phyloP scores from a whole-genome alignment of 1,140 invertebrate genomes.

The Parapsyche elsis region DNA sequence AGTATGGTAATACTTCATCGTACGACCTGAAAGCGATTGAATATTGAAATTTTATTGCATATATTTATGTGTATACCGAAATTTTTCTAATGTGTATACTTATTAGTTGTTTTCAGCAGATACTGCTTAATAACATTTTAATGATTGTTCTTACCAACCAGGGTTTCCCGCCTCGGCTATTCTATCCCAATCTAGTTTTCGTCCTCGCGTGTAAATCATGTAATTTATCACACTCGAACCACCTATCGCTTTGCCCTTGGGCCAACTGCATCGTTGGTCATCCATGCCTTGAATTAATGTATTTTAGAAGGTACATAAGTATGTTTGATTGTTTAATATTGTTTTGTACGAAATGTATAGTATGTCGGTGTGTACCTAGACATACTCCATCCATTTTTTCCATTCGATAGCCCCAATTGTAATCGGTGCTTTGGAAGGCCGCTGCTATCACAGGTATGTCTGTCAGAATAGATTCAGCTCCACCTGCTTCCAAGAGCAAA shows the following conservation, averaged over 20 bases:
- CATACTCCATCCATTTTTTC: slow-evolving; percentile 60
- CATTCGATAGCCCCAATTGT: slow-evolving; percentile 79
- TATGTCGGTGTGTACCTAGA: background rate
- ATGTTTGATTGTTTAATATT: background rate
- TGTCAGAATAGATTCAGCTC: slow-evolving; percentile 73
- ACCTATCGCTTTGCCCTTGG: slow-evolving; percentile 69
- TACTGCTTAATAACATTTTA: background rate
- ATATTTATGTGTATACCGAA: no score
- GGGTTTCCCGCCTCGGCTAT: slow-evolving; percentile 64
- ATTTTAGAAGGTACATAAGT: no score
- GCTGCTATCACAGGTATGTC: slow-evolving; percentile 74
- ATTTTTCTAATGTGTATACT: no score
- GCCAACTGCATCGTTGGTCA: slow-evolving; percentile 71
- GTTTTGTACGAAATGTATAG: background rate
- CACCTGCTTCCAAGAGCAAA: slow-evolving; percentile 75
- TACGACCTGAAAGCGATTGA: slow-evolving; percentile 71
- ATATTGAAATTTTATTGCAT: background rate
- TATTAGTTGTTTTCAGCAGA: background rate
- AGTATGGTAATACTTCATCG: slow-evolving; percentile 76
- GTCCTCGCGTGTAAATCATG: slow-evolving; percentile 69
- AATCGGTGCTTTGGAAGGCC: slow-evolving; percentile 71
- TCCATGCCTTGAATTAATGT: slow-evolving; percentile 64
- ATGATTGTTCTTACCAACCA: slow-evolving; percentile 18
- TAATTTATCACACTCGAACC: slow-evolving; percentile 69
- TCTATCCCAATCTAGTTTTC: slow-evolving; percentile 67